Evolutionary conservation across 2,113 vertebrate genomes (phyloP).

Genomic region (Xyrauchen texanus): DNA sequence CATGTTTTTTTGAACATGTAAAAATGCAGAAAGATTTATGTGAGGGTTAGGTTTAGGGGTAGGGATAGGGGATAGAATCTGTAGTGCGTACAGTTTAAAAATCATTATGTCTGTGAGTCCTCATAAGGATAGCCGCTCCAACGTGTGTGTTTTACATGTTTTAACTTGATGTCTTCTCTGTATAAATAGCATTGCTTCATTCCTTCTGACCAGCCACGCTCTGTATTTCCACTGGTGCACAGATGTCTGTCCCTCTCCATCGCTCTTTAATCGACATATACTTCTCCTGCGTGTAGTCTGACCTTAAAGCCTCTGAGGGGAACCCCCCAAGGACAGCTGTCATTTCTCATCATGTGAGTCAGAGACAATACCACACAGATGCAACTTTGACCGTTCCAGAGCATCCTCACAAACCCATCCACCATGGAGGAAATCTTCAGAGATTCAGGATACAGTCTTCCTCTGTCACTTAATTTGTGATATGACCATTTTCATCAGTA

Average conservation of each 20-base stretch:
- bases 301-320: constrained; percentile 21
- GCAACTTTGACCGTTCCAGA: not conserved
- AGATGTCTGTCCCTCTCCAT: not conserved
- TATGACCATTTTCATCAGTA: constrained; percentile 8
- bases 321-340: constrained; percentile 22
- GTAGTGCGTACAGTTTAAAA: too few relatives aligned
- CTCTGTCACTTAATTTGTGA: constrained; percentile 2
- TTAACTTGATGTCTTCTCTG: not conserved
- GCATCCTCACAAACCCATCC: constrained; percentile 9
- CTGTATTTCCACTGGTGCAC: not conserved
- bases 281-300: not conserved
- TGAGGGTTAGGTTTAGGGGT: too few relatives aligned
- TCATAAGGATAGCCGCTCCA: too few relatives aligned
- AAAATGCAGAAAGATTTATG: too few relatives aligned
- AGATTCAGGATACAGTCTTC: constrained; percentile 8
- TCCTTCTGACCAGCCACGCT: not conserved
- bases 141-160: not conserved
- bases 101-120: too few relatives aligned
- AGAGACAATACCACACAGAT: not conserved
- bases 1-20: too few relatives aligned
- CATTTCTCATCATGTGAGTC: constrained; percentile 25
- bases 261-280: constrained; percentile 33
- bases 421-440: constrained; percentile 1
- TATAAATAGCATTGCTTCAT: not conserved
- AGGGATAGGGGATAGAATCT: too few relatives aligned